Evolutionary conservation across 2,797 vertebrate genomes (phyloP).

Genomic region (Mormyrus hasselquistii): DNA sequence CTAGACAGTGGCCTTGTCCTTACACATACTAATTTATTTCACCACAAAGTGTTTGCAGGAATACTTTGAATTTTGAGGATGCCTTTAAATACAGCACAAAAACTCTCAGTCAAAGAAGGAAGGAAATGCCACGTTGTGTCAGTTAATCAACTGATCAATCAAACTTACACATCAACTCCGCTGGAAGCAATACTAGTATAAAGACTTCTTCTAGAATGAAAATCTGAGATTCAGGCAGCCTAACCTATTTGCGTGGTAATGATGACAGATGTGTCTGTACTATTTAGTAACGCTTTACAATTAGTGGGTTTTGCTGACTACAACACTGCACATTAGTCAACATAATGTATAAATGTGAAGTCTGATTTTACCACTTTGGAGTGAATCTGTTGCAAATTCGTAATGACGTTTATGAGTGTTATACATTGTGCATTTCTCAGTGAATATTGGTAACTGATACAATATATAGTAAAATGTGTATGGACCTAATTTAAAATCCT

Average conservation of each 20-base stretch:
- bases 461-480: background rate
- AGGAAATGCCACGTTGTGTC: background rate
- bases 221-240: background rate
- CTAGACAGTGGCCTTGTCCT: background rate
- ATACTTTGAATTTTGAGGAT: background rate
- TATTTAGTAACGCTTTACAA: background rate
- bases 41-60: background rate
- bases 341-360: background rate
- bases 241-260: background rate
- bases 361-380: background rate
- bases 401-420: background rate
- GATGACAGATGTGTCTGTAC: background rate
- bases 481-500: background rate
- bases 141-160: background rate
- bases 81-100: background rate
- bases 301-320: background rate
- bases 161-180: background rate
- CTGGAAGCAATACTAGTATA: background rate
- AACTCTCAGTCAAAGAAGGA: background rate
- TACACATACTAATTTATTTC: background rate
- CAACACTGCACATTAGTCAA: background rate
- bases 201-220: background rate
- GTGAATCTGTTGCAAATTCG: background rate
- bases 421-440: background rate
- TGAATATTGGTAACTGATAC: background rate